Base-by-base conservation (phyloP, 2,888 invertebrate species). In the Sthenelais limicola region DNA sequence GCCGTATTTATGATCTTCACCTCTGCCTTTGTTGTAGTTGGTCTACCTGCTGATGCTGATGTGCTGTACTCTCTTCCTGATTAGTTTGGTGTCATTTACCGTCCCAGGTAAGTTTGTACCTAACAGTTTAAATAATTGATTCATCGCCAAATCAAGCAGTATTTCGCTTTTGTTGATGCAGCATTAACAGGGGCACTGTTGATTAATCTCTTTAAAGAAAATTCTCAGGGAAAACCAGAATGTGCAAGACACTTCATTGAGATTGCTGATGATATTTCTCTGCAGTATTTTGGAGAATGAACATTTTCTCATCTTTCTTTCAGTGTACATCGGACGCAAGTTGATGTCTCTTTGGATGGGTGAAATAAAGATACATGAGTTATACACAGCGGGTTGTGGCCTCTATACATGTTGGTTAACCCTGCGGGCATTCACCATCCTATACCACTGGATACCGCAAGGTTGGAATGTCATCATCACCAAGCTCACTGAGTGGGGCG, bases 381-480 rank as follows among this genome's bases (percentile, higher is more conserved):
- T 98, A 3, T 98, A 99, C 87, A 98, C 98, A 0, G 95, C 96
- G 0, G 96, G 97, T 0, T 94, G 94, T 85, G 94, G 98, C 4
- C 93, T 96, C 78, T 99, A 98, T 89, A 91, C 96, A 21, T 97
- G 97, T 88, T 98, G 98, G 97, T 91, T 97, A 75, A 89, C 92
- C n/a, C 93, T 95, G 0, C 92, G 97, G 43, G 94, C 94, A 21
- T 90, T 93, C 26, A 92, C 94, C 9, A 90, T 97, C 51, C 91
- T 95, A 26, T 91, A 93, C 68, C 93, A 94, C 77, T 95, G 97
- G 93, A 90, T 97, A 79, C 96, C 97, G 0, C 94, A 94, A 82
- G 98, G 97, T 0, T 92, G 95, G 70, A 91, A 92, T 0, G 93
- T 85, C 54, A 86, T 90, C 43, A 79, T 86, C 18, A 80, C 80